phyloP scores from a whole-genome alignment of 2,888 invertebrate species.

The Idaea dimidiata region DNA sequence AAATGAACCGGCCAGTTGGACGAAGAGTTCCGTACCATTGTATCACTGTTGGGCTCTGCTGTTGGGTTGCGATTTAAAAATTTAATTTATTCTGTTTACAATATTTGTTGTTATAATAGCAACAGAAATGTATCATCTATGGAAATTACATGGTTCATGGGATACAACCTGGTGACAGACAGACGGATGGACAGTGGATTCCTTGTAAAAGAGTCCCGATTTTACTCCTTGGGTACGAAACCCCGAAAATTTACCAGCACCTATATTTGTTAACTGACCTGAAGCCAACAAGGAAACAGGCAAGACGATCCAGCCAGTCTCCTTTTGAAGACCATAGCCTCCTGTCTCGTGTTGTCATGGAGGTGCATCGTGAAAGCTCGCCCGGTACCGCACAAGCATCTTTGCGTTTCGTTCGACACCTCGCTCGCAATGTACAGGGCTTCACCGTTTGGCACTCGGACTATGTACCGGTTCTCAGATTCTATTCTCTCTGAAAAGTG shows the following conservation, averaged over 20 bases:
- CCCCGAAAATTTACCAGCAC: background rate
- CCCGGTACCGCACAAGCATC: conserved; percentile 86
- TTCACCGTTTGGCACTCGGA: conserved; percentile 86
- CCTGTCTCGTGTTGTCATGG: conserved; percentile 90
- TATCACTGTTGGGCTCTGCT: no score
- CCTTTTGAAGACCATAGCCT: conserved; percentile 87
- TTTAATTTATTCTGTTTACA: no score
- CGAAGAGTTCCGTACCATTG: no score
- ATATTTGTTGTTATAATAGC: no score
- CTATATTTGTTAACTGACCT: conserved; percentile 61
- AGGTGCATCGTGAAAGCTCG: conserved; percentile 90
- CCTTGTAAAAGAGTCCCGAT: no score
- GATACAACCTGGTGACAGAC: no score
- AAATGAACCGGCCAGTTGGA: no score
- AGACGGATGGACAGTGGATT: no score
- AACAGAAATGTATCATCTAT: no score
- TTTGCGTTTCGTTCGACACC: conserved; percentile 80
- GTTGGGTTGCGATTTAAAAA: no score
- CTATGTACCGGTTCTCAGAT: conserved; percentile 86
- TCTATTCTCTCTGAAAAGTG: conserved; percentile 79
- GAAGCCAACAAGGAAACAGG: conserved; percentile 86
- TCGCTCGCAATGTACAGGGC: conserved; percentile 88
- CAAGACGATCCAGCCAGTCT: conserved; percentile 86
- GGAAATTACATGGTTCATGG: no score
- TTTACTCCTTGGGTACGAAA: no score